Evolutionary conservation across 2,113 vertebrate species (phyloP).

Genomic region (Hucho hucho): DNA sequence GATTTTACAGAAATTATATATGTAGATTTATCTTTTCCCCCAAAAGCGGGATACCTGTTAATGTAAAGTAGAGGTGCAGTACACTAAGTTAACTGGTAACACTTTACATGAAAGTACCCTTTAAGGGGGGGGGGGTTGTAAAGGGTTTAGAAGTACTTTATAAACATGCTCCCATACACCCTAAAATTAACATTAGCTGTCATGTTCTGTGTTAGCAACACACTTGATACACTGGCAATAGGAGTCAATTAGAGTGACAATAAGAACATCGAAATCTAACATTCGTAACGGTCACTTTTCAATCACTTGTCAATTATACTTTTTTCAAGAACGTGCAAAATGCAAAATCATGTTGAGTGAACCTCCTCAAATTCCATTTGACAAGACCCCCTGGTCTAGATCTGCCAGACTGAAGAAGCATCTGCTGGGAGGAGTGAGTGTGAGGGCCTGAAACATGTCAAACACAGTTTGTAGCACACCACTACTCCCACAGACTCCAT

Average conservation of each 20-base stretch:
- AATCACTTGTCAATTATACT: neutral
- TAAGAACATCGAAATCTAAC: neutral
- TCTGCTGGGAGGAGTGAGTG: neutral
- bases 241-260: slow-evolving; percentile 1
- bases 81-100: neutral
- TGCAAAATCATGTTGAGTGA: neutral
- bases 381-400: neutral
- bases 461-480: neutral
- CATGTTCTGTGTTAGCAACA: no score
- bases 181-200: neutral
- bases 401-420: slow-evolving; percentile 9
- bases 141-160: neutral
- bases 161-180: neutral
- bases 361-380: neutral
- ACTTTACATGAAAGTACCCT: no score
- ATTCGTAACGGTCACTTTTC: no score
- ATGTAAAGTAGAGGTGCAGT: no score
- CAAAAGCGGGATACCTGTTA: neutral
- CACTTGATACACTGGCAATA: neutral
- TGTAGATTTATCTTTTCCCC: neutral
- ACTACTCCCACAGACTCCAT: neutral
- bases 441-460: neutral
- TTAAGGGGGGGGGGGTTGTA: no score
- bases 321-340: neutral
- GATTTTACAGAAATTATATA: neutral